Evolutionary conservation across 2,888 invertebrate species (phyloP), one percentile per base, ranked within the genome.

Genomic region (Apotomis betuletana): DNA sequence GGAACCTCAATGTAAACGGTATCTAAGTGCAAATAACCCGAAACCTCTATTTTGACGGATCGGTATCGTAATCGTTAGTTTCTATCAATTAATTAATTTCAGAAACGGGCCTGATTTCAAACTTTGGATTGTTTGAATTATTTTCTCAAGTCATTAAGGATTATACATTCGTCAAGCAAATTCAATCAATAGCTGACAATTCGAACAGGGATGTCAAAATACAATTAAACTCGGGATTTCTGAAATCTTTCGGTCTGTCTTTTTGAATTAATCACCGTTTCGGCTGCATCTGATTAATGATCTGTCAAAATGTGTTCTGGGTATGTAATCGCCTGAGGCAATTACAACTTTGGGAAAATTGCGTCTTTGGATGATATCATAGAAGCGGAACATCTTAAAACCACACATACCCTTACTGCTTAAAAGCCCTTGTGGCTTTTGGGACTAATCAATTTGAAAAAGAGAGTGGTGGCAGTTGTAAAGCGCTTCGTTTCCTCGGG

Each of bases 71-170:
- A 68, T 57, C 41, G 41, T 44, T 52, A 15, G 54, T 68, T 38
- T 63, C 58, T 46, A 63, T 72, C 58, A 72, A 72, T 72, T 72
- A 54, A 68, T 68, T 72, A 52, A 71, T 71, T 72, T 67, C 46
- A 44, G 58, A 54, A 72, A 63, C 52, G 62, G 67, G 62, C 58
- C 62, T 54, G 63, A 58, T 62, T 62, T 13, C 15, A 62, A 72
- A 52, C 71, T 67, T 61, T 38, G 44, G 44, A 67, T 62, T 51
- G 57, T 36, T 72, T 72, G 46, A 61, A 68, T 68, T 58, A 63
- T 68, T 67, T 68, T 49, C 15, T n/a, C 8, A 38, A 59, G 52
- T 44, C 51, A 52, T 52, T 13, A 15, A 60, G 8, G 4, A 51
- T 27, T 27, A 5, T 36, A 10, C 57, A 38, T 57, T 57, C 36